Evolutionary conservation across 1,140 invertebrate species (phyloP), one percentile per base, ranked within the genome.

Genomic region (Mamestra configurata): DNA sequence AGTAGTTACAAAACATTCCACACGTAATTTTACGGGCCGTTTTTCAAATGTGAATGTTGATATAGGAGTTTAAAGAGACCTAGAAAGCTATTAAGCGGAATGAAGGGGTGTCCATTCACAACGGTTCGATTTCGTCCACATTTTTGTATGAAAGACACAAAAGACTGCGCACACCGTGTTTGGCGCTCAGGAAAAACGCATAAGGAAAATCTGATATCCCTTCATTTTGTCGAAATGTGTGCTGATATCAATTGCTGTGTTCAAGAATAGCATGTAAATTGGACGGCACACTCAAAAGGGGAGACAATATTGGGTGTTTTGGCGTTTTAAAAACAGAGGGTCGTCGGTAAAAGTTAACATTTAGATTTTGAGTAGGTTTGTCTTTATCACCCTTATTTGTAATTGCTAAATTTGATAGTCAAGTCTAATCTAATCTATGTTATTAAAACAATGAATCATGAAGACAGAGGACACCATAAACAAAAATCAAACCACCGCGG

Each of bases 281-380:
- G 53, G 71, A 43, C 71, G 31, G 35, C 35, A 73, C 35, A 51
- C 51, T 57, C 18, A 35, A 55, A 73, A 73, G 53, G 71, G 71
- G 71, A 73, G 35, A 57, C 35, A 10, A 40, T 40, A 73, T 73
- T 73, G 71, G 71, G 71, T 73, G 71, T 73, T 57, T 40, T 59
- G 10, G 20, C 71, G 31, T 57, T 73, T 57, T 59, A 73, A 73
- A 73, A 73, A 73, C 51, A 73, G 51, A 73, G 71, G 71, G 71
- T 73, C 49, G 51, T 40, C 24, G n/a, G 35, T 40, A 73, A 73
- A 59, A 37, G 49, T 37, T 73, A 40, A 53, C 49, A 18, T 37
- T 37, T 73, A 8, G 31, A 40, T 15, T 55, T 73, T 73, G 35
- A 53, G 46, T 55, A 57, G 51, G 35, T 43, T 51, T 71, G 20